These are phyloP conservation scores for Leptocoma aspasia DNA, from an alignment of 2,113 vertebrate species.

Conservation along the genomic window DNA sequence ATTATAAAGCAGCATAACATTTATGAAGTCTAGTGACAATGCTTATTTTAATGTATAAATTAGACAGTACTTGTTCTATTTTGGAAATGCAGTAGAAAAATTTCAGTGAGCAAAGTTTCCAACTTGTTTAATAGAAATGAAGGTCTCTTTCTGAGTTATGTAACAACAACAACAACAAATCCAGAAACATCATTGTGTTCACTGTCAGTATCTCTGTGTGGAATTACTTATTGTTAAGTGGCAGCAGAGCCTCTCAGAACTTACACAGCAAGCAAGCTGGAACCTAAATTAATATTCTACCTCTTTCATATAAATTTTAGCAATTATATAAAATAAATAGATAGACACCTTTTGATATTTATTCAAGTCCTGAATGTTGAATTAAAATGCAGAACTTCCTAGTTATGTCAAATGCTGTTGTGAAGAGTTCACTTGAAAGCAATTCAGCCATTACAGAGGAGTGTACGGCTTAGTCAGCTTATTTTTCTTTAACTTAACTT, in stretches of 20 bases:
- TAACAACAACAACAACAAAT: neutral
- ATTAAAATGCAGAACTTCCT: conserved; percentile 5
- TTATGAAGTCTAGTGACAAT: neutral
- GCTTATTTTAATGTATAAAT: neutral
- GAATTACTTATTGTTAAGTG: neutral
- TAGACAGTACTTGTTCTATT: neutral
- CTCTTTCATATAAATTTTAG: neutral
- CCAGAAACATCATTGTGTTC: neutral
- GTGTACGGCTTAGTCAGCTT: neutral
- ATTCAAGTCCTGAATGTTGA: neutral
- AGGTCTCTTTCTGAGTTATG: neutral
- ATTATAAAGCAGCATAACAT: neutral
- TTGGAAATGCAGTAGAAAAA: neutral
- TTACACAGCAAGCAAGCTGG: neutral
- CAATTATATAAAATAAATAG: conserved; percentile 2
- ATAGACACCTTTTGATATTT: neutral
- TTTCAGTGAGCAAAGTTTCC: neutral
- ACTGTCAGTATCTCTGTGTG: neutral
- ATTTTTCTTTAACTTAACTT: neutral
- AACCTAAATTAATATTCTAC: neutral
- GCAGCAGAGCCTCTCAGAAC: neutral
- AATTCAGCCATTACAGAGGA: neutral
- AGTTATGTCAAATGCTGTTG: conserved; percentile 12
- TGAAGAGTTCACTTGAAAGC: conserved; percentile 5
- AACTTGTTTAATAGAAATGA: neutral